These are phyloP conservation scores for Pangasius djambal DNA, from an alignment of 2,797 vertebrate genomes.

Conservation along the genomic window DNA sequence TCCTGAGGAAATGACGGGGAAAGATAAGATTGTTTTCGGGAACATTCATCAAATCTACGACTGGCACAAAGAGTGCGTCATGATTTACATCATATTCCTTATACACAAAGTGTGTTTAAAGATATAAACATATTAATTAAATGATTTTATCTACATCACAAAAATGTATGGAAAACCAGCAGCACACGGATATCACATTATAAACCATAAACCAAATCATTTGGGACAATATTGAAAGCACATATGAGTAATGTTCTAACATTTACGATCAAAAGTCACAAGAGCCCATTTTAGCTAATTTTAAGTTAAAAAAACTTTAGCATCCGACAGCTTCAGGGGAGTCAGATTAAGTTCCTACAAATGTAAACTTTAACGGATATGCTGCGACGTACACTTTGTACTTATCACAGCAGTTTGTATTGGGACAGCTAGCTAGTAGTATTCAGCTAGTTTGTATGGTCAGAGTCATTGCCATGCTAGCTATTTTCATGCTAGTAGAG, in stretches of 20 bases:
- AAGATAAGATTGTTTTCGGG: slow-evolving; percentile 97
- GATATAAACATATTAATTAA: background rate
- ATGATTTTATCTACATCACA: background rate
- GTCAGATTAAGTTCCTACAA: background rate
- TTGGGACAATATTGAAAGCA: background rate
- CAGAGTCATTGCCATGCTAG: background rate
- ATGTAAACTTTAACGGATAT: background rate
- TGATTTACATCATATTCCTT: background rate
- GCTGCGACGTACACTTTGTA: background rate
- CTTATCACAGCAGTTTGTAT: background rate
- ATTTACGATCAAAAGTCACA: background rate
- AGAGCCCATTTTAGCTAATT: background rate
- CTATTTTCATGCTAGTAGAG: background rate
- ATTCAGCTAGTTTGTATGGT: background rate
- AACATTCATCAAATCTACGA: slow-evolving; percentile 99
- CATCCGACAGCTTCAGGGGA: background rate
- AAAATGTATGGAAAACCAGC: background rate
- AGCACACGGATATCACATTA: background rate
- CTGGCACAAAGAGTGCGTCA: slow-evolving; percentile 95
- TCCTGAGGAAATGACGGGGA: slow-evolving; percentile 95
- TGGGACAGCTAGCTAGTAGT: background rate
- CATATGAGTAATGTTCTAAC: background rate
- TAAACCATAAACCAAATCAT: background rate
- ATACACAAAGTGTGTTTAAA: background rate
- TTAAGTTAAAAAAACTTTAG: background rate